Base-by-base conservation (phyloP, 1,140 invertebrate genomes). In the Drosophila ananassae region DNA sequence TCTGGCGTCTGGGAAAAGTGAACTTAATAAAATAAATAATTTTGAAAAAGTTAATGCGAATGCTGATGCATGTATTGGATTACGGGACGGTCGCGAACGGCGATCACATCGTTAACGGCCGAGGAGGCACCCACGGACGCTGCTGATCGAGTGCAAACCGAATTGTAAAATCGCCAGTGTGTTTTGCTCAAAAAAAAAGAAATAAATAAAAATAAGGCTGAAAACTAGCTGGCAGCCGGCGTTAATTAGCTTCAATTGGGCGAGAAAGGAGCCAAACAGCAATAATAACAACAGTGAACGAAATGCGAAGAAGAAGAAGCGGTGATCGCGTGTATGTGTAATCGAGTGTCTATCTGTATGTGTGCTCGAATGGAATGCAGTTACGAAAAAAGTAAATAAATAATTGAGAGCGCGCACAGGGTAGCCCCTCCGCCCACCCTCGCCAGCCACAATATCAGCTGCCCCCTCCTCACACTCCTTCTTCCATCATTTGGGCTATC, bases 341-440 rank as follows among this genome's bases (percentile, higher is more conserved):
- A 39, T 46, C 59, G 54, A 62, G 71, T 68, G 72, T 52, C 56
- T 54, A n/a, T n/a, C n/a, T n/a, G n/a, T n/a, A n/a, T n/a, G 68
- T 78, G 77, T 89, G 83, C 64, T 69, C 83, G 83, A 89, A 89
- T 89, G 83, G 83, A 89, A 89, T 89, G 83, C 83, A 89, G 82
- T 89, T 89, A 87, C 80, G 80, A 84, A 79, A 79, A 76, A 76
- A 68, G 56, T 83, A 77, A 76, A 83, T 81, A 81, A 85, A 85
- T 85, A 85, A 85, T 85, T 84, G 81, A 84, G 82, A 82, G 82
- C 82, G 82, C 47, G 7, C 44, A 47, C 44, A 47, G 44, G 44
- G 44, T 21, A 47, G 44, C 44, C 12, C 51, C 52, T 30, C 66
- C 59, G 61, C 25, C 54, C 74, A 60, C 79, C 79, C 75, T 68